These are phyloP conservation scores for Serripes groenlandicus DNA, from an alignment of 2,888 invertebrate species.

Conservation along the genomic window DNA sequence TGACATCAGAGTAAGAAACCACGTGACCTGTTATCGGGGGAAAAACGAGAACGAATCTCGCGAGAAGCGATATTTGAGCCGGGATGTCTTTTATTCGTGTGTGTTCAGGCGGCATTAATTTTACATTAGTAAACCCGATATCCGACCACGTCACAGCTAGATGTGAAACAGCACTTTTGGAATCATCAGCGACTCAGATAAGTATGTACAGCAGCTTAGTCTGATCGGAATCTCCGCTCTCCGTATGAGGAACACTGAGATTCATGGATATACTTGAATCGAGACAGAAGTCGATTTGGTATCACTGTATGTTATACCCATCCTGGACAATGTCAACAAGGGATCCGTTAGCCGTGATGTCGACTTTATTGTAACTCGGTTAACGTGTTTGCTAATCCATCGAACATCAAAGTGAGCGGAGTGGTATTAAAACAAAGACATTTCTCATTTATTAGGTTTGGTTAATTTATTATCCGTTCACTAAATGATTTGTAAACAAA, in stretches of 20 bases:
- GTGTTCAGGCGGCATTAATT: constrained; percentile 3
- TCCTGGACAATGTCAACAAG: too few relatives aligned
- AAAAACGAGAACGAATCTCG: background rate
- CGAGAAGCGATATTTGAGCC: constrained; percentile 26
- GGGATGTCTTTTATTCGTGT: background rate
- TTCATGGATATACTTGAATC: too few relatives aligned
- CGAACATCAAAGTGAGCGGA: constrained; percentile 16
- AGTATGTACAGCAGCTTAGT: too few relatives aligned
- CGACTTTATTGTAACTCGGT: too few relatives aligned
- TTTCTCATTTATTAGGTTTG: constrained; percentile 23
- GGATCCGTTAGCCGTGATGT: too few relatives aligned
- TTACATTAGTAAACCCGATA: background rate
- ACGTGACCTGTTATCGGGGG: constrained; percentile 1
- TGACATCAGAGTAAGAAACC: constrained; percentile 6
- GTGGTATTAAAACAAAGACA: constrained; percentile 24
- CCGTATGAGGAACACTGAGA: too few relatives aligned
- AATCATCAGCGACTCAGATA: too few relatives aligned
- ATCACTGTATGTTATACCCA: too few relatives aligned
- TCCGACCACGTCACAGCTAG: too few relatives aligned
- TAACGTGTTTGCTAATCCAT: constrained; percentile 24
- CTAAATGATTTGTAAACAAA: constrained; percentile 31
- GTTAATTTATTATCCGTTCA: constrained; percentile 9
- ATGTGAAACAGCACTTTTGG: too few relatives aligned
- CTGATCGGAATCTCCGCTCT: too few relatives aligned
- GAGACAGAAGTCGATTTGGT: too few relatives aligned